Conservation (phyloP, 2,888 invertebrate species). For the Thera britannica region DNA sequence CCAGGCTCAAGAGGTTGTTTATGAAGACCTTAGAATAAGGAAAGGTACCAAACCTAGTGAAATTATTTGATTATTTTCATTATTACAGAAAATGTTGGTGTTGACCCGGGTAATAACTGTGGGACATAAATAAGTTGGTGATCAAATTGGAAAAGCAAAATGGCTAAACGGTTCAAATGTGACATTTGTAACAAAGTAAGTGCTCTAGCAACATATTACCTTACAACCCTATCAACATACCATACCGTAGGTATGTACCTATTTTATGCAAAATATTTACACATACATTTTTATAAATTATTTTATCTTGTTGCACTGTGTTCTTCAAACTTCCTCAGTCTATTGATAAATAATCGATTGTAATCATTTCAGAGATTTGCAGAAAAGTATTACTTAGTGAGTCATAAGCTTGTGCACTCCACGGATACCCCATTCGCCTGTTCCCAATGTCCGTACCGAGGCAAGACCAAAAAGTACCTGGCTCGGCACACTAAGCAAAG, state of each 20-base stretch:
- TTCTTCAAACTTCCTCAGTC: too few relatives aligned
- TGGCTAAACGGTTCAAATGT: slow-evolving; percentile 30
- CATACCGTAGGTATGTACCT: too few relatives aligned
- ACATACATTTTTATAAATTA: too few relatives aligned
- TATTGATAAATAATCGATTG: too few relatives aligned
- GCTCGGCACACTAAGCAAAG: slow-evolving; percentile 48
- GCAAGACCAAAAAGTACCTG: slow-evolving; percentile 59
- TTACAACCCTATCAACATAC: too few relatives aligned
- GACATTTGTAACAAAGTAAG: slow-evolving; percentile 45
- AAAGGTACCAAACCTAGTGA: too few relatives aligned
- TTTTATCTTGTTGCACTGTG: too few relatives aligned
- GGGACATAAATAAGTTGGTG: neutral
- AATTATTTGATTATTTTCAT: neutral
- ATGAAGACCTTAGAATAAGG: too few relatives aligned
- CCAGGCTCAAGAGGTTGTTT: too few relatives aligned
- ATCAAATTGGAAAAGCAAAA: neutral
- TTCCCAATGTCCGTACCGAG: slow-evolving; percentile 51
- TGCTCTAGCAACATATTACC: neutral
- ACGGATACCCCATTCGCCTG: slow-evolving; percentile 48
- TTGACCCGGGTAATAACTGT: neutral
- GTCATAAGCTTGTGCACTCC: slow-evolving; percentile 52
- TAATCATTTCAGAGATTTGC: slow-evolving; percentile 48
- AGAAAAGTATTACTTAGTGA: slow-evolving; percentile 37
- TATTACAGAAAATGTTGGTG: neutral
- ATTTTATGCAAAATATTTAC: too few relatives aligned